Base-by-base conservation (phyloP, 2,113 vertebrate genomes). In the Talpa occidentalis region DNA sequence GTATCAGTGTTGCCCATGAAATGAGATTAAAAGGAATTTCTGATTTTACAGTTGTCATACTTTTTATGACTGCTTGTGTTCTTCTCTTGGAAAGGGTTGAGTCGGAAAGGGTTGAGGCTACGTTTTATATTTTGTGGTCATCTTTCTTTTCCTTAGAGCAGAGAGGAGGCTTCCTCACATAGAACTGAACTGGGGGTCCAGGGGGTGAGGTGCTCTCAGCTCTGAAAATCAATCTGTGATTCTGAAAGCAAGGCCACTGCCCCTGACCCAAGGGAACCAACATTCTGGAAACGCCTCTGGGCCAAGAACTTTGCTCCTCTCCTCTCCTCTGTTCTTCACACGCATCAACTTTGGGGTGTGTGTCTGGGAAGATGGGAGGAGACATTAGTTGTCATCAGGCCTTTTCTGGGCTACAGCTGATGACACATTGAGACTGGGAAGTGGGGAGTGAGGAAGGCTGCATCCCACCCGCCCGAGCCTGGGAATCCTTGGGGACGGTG, bases 1-100 rank as follows among this genome's bases (percentile, higher is more conserved):
- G 28, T 95, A 79, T 92, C 91, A 37, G 60, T 32, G 86, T 93
- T 91, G 66, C 94, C 95, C 94, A 88, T 95, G 93, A 97, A 96
- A 96, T 94, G 84, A 92, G 95, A 95, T 97, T 92, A 97, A 96
- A 90, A 93, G 88, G 84, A 94, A 94, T 96, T 92, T 95, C 92
- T 97, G 90, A 94, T 93, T 95, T 93, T 85, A 88, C 59, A 92
- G 21, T 73, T 80, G 67, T 88, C 62, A 40, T 49, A 64, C n/a
- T 79, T 94, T 82, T 69, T 64, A 30, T 12, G 19, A 54, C 47
- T 76, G 72, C 32, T 86, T 78, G 78, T 4, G 3, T 81, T 93
- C 21, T 86, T 78, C 81, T 73, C 66, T 94, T 90, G 37, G 64
- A 0, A 78, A 90, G 49, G 86, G 60, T 69, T 8, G 78, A 22